These are phyloP conservation scores for Atrina japonica DNA, from an alignment of 2,888 invertebrate species.

Conservation along the genomic window DNA sequence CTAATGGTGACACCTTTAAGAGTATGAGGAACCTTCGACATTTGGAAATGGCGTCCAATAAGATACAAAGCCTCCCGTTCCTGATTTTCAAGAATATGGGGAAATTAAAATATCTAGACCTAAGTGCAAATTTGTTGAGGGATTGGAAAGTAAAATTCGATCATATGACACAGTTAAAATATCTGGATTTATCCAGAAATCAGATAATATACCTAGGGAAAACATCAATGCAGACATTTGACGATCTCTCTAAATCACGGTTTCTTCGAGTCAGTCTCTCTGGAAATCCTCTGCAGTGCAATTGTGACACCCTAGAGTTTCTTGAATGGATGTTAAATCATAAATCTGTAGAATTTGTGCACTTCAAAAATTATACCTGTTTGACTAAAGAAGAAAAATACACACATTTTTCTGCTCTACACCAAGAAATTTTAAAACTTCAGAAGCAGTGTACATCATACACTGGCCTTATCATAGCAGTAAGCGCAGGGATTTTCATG, in stretches of 20 bases:
- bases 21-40: not conserved
- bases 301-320: slow-evolving; percentile 7
- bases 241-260: not conserved
- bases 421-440: not conserved
- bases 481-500: not conserved
- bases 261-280: slow-evolving; percentile 7
- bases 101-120: not conserved
- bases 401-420: not conserved
- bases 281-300: slow-evolving; percentile 13
- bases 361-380: slow-evolving; percentile 1
- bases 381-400: not conserved
- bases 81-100: not conserved
- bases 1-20: not conserved
- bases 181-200: slow-evolving; percentile 13
- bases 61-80: not conserved
- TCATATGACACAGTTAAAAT: slow-evolving; percentile 12
- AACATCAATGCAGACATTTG: not conserved
- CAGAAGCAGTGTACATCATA: not conserved
- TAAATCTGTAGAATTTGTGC: not conserved
- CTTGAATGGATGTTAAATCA: slow-evolving; percentile 8
- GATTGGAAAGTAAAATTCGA: slow-evolving; percentile 1
- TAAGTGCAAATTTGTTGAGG: slow-evolving; percentile 4
- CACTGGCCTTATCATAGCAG: too few species aligned
- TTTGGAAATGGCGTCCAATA: slow-evolving; percentile 10
- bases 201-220: not conserved